Evolutionary conservation across 2,797 vertebrate species (phyloP), one percentile per base, ranked within the genome.

Genomic region (Calcarius lapponicus): DNA sequence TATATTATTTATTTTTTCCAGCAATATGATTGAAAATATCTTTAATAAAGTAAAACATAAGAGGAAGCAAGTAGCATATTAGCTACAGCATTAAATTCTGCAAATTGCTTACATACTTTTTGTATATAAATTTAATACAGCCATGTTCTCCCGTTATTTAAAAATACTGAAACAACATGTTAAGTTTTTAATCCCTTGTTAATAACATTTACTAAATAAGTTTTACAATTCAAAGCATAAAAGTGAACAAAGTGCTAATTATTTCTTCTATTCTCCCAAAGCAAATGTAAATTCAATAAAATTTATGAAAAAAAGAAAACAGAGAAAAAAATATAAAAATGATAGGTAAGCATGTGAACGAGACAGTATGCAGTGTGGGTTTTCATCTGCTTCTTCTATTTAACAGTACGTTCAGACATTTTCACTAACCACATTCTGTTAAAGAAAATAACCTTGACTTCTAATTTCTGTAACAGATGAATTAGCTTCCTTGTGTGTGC

Each of bases 381-480:
- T 95, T 87, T 90, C 50, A 92, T 91, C 92, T 93, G 85, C 66
- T 93, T 78, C 36, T 66, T 80, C 60, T 43, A 6, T 61, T 74
- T 92, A 62, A 80, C 13, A 92, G 26, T n/a, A 19, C 14, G 20
- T 47, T 84, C 86, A 74, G 45, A 80, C 45, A 71, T 50, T 84
- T 93, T 90, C 84, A 70, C 62, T 94, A 84, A 84, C 47, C 62
- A 64, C 56, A 54, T 67, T 96, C 62, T 65, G 7, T 71, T 76
- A 69, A 67, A 94, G 24, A 91, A 96, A 93, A 78, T 92, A 95
- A 92, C 60, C 83, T 83, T 50, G 34, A 83, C 92, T 97, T 96
- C 73, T 79, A 54, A 87, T 87, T 92, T 92, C 91, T 96, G 58
- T 87, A 94, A 78, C 65, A 96, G 90, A 96, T 64, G 25, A 69